Conservation (phyloP, 2,797 vertebrate species). For the Lutjanus argentimaculatus region DNA sequence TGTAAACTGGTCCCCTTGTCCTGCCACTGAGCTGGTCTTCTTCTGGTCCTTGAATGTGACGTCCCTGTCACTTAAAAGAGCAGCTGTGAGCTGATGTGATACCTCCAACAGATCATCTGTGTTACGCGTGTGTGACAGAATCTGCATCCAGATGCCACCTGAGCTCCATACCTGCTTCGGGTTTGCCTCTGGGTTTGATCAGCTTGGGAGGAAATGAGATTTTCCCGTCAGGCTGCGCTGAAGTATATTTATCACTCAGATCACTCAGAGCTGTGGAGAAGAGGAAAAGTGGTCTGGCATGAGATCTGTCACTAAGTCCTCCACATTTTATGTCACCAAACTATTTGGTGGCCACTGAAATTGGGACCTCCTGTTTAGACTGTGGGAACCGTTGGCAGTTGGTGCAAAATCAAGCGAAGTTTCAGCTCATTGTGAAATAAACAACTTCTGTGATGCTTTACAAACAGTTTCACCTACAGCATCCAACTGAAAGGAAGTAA, state of each 20-base stretch:
- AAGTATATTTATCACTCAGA: conserved; percentile 71
- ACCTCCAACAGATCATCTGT: not conserved
- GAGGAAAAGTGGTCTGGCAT: conserved; percentile 71
- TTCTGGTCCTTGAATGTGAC: not conserved
- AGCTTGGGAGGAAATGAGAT: conserved; percentile 59
- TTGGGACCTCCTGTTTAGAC: conserved; percentile 73
- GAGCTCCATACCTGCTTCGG: conserved; percentile 42
- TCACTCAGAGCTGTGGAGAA: conserved; percentile 61
- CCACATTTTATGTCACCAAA: conserved; percentile 70
- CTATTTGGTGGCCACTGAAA: conserved; percentile 71
- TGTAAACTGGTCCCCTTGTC: not conserved
- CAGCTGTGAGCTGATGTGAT: not conserved
- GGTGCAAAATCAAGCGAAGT: conserved; percentile 43
- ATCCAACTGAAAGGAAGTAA: not conserved
- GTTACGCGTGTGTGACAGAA: not conserved
- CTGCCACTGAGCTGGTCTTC: too few relatives aligned
- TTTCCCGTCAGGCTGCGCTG: conserved; percentile 57
- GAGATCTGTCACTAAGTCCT: conserved; percentile 71
- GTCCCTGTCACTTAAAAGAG: not conserved
- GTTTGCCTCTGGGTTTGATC: conserved; percentile 41
- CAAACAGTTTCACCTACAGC: conserved; percentile 7
- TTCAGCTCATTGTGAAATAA: conserved; percentile 51
- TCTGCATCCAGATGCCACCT: conserved; percentile 8
- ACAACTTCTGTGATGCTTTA: conserved; percentile 42
- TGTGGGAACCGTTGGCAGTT: conserved; percentile 71